Evolutionary conservation across 1,140 invertebrate species (phyloP).

Genomic region (Drosophila baimaii): DNA sequence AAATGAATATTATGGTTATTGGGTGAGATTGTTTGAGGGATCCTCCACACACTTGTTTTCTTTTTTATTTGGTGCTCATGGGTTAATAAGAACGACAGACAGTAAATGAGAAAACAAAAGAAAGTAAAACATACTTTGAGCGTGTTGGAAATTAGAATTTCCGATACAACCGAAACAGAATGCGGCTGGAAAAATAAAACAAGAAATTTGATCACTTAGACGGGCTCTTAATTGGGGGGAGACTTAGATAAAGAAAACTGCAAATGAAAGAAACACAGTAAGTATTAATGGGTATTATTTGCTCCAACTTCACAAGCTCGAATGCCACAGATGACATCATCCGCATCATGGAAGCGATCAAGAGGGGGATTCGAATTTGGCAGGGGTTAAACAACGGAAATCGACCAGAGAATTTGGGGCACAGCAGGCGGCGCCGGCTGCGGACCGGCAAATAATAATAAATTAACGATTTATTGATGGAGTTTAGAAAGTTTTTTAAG

Average conservation of each 20-base stretch:
- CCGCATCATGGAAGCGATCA: slow-evolving; percentile 14
- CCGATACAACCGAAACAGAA: slow-evolving; percentile 77
- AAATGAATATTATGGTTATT: slow-evolving; percentile 60
- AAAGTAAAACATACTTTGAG: slow-evolving; percentile 74
- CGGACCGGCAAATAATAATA: slow-evolving; percentile 22
- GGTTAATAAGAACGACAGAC: slow-evolving; percentile 52
- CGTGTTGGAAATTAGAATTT: slow-evolving; percentile 77
- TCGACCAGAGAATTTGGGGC: slow-evolving; percentile 50
- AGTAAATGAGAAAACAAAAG: slow-evolving; percentile 40
- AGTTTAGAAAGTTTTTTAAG: slow-evolving; percentile 50
- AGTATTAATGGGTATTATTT: slow-evolving; percentile 42
- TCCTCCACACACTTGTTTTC: slow-evolving; percentile 30
- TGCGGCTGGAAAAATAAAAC: slow-evolving; percentile 71
- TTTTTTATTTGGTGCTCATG: slow-evolving; percentile 48
- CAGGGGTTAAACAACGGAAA: slow-evolving; percentile 43
- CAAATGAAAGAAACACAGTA: slow-evolving; percentile 34
- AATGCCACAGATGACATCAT: slow-evolving; percentile 38
- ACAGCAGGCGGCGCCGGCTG: slow-evolving; percentile 30
- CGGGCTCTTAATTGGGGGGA: slow-evolving; percentile 29
- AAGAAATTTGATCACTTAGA: slow-evolving; percentile 44
- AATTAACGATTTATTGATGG: slow-evolving; percentile 43
- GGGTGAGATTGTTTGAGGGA: slow-evolving; percentile 28
- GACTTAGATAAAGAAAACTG: slow-evolving; percentile 36
- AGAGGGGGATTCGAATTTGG: slow-evolving; percentile 20
- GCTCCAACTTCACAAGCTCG: slow-evolving; percentile 9